These are phyloP conservation scores for Brienomyrus brachyistius DNA, from an alignment of 2,113 vertebrate genomes.

Conservation along the genomic window DNA sequence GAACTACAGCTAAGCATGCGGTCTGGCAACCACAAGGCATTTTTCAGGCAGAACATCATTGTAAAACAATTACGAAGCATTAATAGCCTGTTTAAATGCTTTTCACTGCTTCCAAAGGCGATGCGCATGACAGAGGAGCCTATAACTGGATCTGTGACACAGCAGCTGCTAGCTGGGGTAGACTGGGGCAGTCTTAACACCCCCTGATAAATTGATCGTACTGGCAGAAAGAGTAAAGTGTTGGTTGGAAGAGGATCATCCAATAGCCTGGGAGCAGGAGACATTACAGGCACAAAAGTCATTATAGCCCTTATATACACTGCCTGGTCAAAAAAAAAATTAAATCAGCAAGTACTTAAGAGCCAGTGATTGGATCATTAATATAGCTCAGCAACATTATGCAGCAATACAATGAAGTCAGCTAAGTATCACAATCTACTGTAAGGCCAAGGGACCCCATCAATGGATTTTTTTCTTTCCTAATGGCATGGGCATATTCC, in stretches of 20 bases:
- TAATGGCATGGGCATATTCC: background rate
- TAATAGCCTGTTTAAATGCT: background rate
- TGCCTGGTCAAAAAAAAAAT: background rate
- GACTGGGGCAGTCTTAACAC: background rate
- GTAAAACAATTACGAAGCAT: constrained; percentile 19
- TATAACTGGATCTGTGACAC: background rate
- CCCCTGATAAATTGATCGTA: constrained; percentile 6
- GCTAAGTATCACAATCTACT: background rate
- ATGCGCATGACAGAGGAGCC: background rate
- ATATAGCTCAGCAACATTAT: background rate
- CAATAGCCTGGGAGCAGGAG: background rate
- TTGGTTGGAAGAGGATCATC: background rate
- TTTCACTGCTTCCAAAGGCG: constrained; percentile 7
- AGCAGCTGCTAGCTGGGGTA: background rate
- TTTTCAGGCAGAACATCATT: background rate
- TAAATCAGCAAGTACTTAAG: background rate
- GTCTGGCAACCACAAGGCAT: background rate
- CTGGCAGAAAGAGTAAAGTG: background rate
- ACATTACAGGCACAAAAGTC: background rate
- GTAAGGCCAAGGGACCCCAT: background rate
- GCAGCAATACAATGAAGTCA: background rate
- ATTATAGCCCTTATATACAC: background rate
- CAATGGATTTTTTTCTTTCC: background rate
- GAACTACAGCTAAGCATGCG: background rate
- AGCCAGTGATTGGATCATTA: background rate